phyloP scores from a whole-genome alignment of 2,888 invertebrate species.

The Mesoligia furuncula region DNA sequence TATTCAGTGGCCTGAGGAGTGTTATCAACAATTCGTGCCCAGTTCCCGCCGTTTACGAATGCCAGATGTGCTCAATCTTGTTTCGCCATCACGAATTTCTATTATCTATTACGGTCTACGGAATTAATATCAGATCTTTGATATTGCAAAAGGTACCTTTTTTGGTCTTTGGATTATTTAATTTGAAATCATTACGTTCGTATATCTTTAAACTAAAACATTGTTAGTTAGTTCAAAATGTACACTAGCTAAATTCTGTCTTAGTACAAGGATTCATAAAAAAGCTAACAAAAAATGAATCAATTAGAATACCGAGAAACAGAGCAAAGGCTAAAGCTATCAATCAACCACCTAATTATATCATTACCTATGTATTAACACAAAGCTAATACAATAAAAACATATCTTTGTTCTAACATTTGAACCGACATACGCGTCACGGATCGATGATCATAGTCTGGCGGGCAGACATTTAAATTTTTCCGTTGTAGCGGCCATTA shows the following conservation, averaged over 20 bases:
- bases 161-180: slow-evolving; percentile 16
- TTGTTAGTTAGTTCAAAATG: neutral
- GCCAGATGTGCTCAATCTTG: slow-evolving; percentile 62
- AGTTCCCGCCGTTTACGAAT: slow-evolving; percentile 45
- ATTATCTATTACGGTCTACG: slow-evolving; percentile 52
- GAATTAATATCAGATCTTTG: slow-evolving; percentile 43
- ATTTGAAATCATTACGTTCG: neutral
- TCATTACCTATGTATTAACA: slow-evolving; percentile 19
- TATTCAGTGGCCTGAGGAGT: slow-evolving; percentile 52
- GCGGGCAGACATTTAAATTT: slow-evolving; percentile 71
- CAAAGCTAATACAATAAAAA: slow-evolving; percentile 20
- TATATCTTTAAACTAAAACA: neutral
- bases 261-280: slow-evolving; percentile 6
- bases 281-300: slow-evolving; percentile 27
- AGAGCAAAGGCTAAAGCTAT: slow-evolving; percentile 26
- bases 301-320: slow-evolving; percentile 43
- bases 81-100: slow-evolving; percentile 53
- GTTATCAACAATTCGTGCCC: slow-evolving; percentile 61
- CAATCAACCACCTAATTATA: slow-evolving; percentile 30
- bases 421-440: slow-evolving; percentile 38
- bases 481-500: slow-evolving; percentile 69
- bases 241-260: neutral
- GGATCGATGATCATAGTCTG: slow-evolving; percentile 71
- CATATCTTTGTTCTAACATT: slow-evolving; percentile 49
- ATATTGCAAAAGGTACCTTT: slow-evolving; percentile 6